phyloP scores from a whole-genome alignment of 2,888 invertebrate species.

The Exocentrus adspersus region DNA sequence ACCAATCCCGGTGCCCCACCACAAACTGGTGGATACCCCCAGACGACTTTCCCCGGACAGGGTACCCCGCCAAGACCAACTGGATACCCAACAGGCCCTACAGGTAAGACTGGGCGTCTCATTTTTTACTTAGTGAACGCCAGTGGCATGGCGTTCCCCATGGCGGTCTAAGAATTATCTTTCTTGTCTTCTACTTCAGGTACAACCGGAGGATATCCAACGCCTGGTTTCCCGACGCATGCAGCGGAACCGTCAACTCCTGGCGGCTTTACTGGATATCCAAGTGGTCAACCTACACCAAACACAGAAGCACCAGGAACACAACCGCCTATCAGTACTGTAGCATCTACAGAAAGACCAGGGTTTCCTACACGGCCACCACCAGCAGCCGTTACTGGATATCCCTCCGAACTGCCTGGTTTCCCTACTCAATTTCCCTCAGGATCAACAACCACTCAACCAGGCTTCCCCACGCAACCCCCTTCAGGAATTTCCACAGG shows the following conservation, averaged over 20 bases:
- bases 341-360: constrained; percentile 18
- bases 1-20: constrained; percentile 53
- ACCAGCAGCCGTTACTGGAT: not conserved
- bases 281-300: constrained; percentile 31
- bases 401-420: constrained; percentile 29
- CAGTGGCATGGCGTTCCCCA: too few relatives aligned
- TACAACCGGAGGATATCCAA: constrained; percentile 4
- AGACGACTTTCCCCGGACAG: constrained; percentile 6
- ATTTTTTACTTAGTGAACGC: too few relatives aligned
- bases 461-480: constrained; percentile 33
- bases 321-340: constrained; percentile 10
- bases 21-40: constrained; percentile 23
- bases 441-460: constrained; percentile 49
- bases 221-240: constrained; percentile 46
- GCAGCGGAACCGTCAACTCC: constrained; percentile 17
- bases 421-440: constrained; percentile 36
- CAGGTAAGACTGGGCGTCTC: too few relatives aligned
- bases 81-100: constrained; percentile 36
- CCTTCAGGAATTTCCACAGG: constrained; percentile 29
- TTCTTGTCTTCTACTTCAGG: not conserved
- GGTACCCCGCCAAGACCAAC: constrained; percentile 40
- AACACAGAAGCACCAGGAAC: constrained; percentile 33
- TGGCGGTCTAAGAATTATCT: not conserved
- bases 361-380: constrained; percentile 16
- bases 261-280: not conserved